These are phyloP conservation scores for Dermochelys coriacea DNA, from an alignment of 2,797 vertebrate species.

Conservation along the genomic window DNA sequence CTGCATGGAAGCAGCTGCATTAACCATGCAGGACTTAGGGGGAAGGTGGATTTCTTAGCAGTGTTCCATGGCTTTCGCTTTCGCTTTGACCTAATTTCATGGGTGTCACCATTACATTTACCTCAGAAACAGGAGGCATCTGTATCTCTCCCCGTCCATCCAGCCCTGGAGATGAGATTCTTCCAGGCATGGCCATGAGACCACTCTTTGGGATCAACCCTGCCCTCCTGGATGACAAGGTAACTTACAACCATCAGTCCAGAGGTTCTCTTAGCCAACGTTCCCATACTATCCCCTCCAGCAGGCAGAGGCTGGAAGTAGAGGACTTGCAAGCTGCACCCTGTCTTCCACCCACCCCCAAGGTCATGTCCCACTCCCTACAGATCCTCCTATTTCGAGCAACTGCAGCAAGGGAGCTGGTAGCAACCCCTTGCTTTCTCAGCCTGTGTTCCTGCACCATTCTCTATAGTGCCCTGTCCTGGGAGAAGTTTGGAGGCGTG, in stretches of 20 bases:
- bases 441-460: background rate
- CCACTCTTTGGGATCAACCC: conserved; percentile 76
- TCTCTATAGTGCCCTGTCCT: background rate
- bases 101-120: conserved; percentile 26
- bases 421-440: background rate
- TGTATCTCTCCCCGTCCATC: conserved; percentile 72
- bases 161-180: conserved; percentile 71
- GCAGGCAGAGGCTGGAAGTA: background rate
- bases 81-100: background rate
- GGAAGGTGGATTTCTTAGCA: conserved; percentile 1
- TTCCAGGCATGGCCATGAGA: conserved; percentile 74
- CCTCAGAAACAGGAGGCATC: conserved; percentile 75
- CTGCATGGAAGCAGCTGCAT: too few relatives aligned
- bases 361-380: background rate
- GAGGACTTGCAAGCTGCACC: background rate
- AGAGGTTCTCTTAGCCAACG: background rate
- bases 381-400: background rate
- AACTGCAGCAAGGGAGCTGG: background rate
- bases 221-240: conserved; percentile 66
- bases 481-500: background rate
- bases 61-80: background rate
- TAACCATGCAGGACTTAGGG: background rate
- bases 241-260: conserved; percentile 17
- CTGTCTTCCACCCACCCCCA: background rate
- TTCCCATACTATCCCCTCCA: fast-evolving